phyloP scores from a whole-genome alignment of 2,113 vertebrate genomes.

The Heptranchias perlo region DNA sequence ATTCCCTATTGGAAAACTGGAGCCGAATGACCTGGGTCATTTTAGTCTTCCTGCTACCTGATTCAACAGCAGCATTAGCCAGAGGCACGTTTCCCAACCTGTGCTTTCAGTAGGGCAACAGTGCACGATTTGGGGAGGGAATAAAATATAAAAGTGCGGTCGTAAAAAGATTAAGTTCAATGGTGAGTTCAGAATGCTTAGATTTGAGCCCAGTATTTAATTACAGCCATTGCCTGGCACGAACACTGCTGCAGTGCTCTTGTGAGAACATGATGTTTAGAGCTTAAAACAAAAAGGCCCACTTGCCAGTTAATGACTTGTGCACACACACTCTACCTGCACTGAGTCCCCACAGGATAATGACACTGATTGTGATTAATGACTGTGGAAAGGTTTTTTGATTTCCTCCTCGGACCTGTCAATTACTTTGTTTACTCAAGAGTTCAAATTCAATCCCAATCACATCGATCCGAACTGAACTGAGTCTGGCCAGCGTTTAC shows the following conservation, averaged over 20 bases:
- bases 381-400: background rate
- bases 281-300: background rate
- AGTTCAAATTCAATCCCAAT: background rate
- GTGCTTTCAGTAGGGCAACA: background rate
- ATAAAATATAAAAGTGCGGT: background rate
- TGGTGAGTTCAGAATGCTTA: background rate
- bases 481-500: background rate
- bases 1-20: background rate
- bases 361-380: constrained; percentile 21
- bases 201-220: background rate
- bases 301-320: background rate
- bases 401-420: background rate
- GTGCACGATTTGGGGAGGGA: background rate
- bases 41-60: background rate
- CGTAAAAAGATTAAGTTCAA: background rate
- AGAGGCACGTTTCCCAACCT: background rate
- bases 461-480: background rate
- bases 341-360: background rate
- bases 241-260: background rate
- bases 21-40: background rate
- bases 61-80: background rate
- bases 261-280: background rate
- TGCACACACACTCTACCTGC: background rate
- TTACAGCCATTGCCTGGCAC: background rate
- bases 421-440: background rate